Base-by-base conservation (phyloP, 2,113 vertebrate genomes). In the Loxodonta africana region DNA sequence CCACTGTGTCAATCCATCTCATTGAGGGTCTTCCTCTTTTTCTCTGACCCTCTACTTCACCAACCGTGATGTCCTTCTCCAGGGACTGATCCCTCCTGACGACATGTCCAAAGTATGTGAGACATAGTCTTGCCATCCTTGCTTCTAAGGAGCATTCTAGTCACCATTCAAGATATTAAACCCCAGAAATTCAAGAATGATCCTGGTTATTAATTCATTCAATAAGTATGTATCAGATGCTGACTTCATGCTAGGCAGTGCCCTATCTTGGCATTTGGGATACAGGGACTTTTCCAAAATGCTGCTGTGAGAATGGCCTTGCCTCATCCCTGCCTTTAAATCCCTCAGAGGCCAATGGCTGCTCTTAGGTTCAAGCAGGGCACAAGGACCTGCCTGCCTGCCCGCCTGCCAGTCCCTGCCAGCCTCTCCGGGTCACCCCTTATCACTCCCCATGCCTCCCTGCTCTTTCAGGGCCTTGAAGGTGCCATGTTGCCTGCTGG, bases 121-220 rank as follows among this genome's bases (percentile, higher is more conserved):
- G 37, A 37, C 37, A 37, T 37, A 37, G 37, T 37, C 37, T 37
- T 37, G 37, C 37, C 37, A 37, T 37, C 37, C 37, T 37, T 37
- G 37, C 37, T 37, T 37, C 37, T 37, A 37, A 37, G 37, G 37
- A 37, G 37, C 37, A 37, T 37, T 37, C 37, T 37, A 37, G 37
- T 37, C 37, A 37, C 37, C 37, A 57, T 83, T 86, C 69, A 57
- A 76, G 37, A 92, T 5, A 87, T 83, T 69, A 92, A 76, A 74
- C 76, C 15, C 57, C 11, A 62, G 25, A 94, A 92, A 91, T 93
- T 93, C 51, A 88, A 21, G 48, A 88, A 63, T 44, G 26, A 93
- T 91, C 9, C 4, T 71, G 44, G 78, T 77, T 51, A 92, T 85
- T 91, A 30, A 69, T 85, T 95, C 51, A 94, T 67, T 96, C 14